These are phyloP conservation scores for Drosophila melanica DNA, from an alignment of 1,140 invertebrate genomes.

Conservation along the genomic window DNA sequence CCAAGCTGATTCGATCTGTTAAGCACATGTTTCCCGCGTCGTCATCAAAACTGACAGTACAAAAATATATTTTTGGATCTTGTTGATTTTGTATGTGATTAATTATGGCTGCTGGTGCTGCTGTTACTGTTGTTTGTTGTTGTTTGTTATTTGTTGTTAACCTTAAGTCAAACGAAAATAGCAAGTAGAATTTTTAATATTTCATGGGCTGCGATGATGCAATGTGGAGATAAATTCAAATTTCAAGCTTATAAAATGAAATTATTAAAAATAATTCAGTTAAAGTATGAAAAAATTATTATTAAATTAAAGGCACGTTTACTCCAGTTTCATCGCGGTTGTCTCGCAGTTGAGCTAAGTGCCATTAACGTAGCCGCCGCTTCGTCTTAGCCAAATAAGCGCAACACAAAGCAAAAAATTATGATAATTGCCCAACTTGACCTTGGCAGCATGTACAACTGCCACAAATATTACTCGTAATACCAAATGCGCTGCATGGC, in stretches of 20 bases:
- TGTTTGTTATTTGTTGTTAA: constrained; percentile 70
- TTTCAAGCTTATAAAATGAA: constrained; percentile 42
- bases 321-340: constrained; percentile 67
- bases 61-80: constrained; percentile 58
- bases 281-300: constrained; percentile 28
- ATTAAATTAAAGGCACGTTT: constrained; percentile 74
- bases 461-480: constrained; percentile 60
- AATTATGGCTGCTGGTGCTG: constrained; percentile 58
- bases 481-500: constrained; percentile 63
- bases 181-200: constrained; percentile 77
- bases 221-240: constrained; percentile 52
- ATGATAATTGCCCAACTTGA: constrained; percentile 77
- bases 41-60: constrained; percentile 38
- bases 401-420: constrained; percentile 52
- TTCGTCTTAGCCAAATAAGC: constrained; percentile 49
- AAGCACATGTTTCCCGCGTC: constrained; percentile 19
- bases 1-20: constrained; percentile 19
- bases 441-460: constrained; percentile 68
- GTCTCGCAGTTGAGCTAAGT: constrained; percentile 52
- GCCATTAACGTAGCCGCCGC: constrained; percentile 55
- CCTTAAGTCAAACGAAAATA: constrained; percentile 73
- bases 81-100: constrained; percentile 71
- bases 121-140: constrained; percentile 29
- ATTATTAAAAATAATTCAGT: constrained; percentile 61
- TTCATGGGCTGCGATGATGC: constrained; percentile 69